Evolutionary conservation across 2,113 vertebrate species (phyloP), one percentile per base, ranked within the genome.

Genomic region (Grammomys surdaster): DNA sequence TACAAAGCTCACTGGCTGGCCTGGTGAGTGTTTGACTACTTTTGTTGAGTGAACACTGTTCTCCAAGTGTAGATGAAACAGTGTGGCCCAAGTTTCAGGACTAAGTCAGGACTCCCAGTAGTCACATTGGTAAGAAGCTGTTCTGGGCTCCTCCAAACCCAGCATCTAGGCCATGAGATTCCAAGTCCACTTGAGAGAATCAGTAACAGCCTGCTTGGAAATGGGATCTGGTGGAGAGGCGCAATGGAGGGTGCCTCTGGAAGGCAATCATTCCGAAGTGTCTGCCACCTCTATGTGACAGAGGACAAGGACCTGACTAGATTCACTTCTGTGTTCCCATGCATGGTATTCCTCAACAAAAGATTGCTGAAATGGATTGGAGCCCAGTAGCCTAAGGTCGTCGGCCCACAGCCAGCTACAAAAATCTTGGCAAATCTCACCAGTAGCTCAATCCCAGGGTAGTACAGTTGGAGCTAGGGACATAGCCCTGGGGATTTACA

Each of bases 361-460:
- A 96, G 82, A 82, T 54, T 72, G 76, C 85, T 60, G 60, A 90
- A 95, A 92, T 91, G 84, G 97, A 86, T 33, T 0, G 1, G 94
- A 97, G 88, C 88, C 88, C 73, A 87, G 95, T 77, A 96, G 90
- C 88, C 82, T 93, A 96, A 96, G 95, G 95, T 89, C 91, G 93
- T 77, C 91, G 88, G 95, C 69, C 3, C 1, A 46, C 43, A 89
- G 90, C 97, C 96, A 94, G 81, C 24, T 43, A 76, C 60, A 95
- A 87, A 96, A 75, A 95, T 54, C 90, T 93, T 95, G 94, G 95
- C 95, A 89, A 22, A 84, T 88, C 72, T 90, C 69, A 82, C 65
- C n/a, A 94, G 90, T 54, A 14, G 76, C 85, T 95, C 33, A 36
- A 43, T 94, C 90, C 75, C 88, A 87, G 88, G 77, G 92, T 33